Percentiles rank a stretch among this genome's conserved stretches.
These are phyloP conservation scores for Sesamia inferens DNA, from an alignment of 2,888 invertebrate genomes.

Conservation along the genomic window DNA sequence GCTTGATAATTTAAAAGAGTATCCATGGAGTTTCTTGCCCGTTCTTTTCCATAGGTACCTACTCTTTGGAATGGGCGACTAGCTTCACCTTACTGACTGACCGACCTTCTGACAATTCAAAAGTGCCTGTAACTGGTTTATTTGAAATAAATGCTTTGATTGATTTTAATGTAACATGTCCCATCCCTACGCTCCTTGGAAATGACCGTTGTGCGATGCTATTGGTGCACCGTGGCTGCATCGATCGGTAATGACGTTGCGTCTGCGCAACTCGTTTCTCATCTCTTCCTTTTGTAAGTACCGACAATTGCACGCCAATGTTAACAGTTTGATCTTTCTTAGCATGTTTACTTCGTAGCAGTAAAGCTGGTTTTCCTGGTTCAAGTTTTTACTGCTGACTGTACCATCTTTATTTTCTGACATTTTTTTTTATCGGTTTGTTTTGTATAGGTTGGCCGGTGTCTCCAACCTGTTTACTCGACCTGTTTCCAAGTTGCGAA, in stretches of 20 bases:
- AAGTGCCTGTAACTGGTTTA: no score
- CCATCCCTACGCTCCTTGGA: constrained; percentile 35
- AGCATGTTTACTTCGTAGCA: background rate
- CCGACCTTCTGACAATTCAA: no score
- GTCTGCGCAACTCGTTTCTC: constrained; percentile 34
- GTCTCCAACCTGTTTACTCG: background rate
- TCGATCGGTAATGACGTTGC: constrained; percentile 38
- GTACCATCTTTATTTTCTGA: constrained; percentile 6
- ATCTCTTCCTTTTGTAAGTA: constrained; percentile 34
- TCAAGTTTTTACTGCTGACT: background rate
- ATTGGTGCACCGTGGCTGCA: constrained; percentile 28
- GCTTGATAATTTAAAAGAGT: no score
- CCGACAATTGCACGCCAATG: background rate
- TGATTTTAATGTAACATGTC: background rate
- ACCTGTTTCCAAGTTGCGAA: background rate
- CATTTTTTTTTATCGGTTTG: background rate
- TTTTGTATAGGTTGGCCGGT: background rate
- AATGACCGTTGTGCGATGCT: constrained; percentile 35
- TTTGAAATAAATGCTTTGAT: no score
- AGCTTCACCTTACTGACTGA: no score
- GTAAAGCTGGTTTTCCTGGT: background rate
- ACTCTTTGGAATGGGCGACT: no score
- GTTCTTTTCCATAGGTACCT: no score
- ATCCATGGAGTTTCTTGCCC: no score
- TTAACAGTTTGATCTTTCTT: background rate